A percentile compares a stretch with the other conserved stretches of the same genome.
Conservation (phyloP, 2,888 invertebrate genomes). For the Crepidodera aurea region DNA sequence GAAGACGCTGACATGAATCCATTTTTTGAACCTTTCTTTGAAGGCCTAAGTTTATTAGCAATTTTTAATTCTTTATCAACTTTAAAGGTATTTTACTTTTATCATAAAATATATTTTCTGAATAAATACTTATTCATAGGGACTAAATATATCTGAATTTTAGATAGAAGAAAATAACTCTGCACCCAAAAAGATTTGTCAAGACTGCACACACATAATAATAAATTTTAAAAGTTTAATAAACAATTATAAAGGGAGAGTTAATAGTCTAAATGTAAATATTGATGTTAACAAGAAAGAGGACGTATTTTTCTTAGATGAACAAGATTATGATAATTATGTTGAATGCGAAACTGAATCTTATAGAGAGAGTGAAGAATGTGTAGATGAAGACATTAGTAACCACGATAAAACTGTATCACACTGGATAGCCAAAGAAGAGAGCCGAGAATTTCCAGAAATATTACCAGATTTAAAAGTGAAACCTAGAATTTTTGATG, state of each 20-base stretch:
- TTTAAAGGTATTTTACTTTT: constrained; percentile 21
- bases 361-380: constrained; percentile 24
- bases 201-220: constrained; percentile 28
- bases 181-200: constrained; percentile 25
- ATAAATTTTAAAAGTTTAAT: constrained; percentile 28
- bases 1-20: constrained; percentile 20
- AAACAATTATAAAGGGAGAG: constrained; percentile 21
- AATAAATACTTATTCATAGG: background rate
- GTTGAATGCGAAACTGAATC: constrained; percentile 31
- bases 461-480: constrained; percentile 12
- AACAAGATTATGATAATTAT: constrained; percentile 33
- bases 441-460: background rate
- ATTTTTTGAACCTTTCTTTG: constrained; percentile 25
- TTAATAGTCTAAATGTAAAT: background rate
- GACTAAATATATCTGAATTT: background rate
- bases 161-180: constrained; percentile 25
- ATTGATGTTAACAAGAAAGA: constrained; percentile 23
- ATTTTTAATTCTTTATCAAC: constrained; percentile 24
- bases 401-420: constrained; percentile 2
- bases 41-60: constrained; percentile 20
- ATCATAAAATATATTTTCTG: background rate
- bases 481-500: constrained; percentile 18
- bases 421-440: constrained; percentile 2
- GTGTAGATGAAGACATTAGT: constrained; percentile 5
- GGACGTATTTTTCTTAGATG: constrained; percentile 32